Percentiles rank a stretch among this genome's conserved stretches.
These are phyloP conservation scores for Ctena decussata DNA, from an alignment of 2,888 invertebrate species.

Conservation along the genomic window DNA sequence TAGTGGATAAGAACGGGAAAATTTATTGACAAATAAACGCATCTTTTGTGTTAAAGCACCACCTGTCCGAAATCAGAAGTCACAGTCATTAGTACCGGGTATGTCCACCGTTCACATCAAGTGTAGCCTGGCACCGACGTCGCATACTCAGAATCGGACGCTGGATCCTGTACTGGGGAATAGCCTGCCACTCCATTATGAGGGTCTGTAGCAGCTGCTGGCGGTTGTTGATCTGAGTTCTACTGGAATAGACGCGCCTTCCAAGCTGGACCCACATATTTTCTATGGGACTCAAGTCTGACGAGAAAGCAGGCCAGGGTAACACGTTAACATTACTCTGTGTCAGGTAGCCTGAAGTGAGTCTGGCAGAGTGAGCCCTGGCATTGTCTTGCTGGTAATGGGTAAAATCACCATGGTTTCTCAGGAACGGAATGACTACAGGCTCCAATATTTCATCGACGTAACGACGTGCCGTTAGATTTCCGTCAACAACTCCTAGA, in stretches of 20 bases:
- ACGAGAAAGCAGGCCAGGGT: conserved; percentile 19
- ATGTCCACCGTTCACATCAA: conserved; percentile 15
- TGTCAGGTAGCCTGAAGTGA: neutral
- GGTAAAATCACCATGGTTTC: neutral
- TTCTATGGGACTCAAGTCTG: conserved; percentile 2
- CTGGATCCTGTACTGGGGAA: conserved; percentile 14
- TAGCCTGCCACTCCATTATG: conserved; percentile 1
- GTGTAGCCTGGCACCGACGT: neutral
- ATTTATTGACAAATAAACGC: no score
- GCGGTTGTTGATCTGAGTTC: neutral
- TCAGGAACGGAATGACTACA: neutral
- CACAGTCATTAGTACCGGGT: no score
- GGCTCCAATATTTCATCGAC: conserved; percentile 7
- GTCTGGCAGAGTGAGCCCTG: conserved; percentile 15
- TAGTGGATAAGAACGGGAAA: no score
- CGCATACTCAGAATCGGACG: conserved; percentile 13
- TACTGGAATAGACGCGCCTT: neutral
- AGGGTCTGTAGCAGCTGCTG: conserved; percentile 14
- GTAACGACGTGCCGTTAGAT: conserved; percentile 18
- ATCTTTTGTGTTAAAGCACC: no score
- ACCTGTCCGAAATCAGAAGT: no score
- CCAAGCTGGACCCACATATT: conserved; percentile 24
- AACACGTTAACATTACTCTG: neutral
- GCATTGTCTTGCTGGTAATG: conserved; percentile 19
- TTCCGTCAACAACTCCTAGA: neutral